phyloP scores from a whole-genome alignment of 2,888 invertebrate genomes.

The Drosophila nr. perissopoda region DNA sequence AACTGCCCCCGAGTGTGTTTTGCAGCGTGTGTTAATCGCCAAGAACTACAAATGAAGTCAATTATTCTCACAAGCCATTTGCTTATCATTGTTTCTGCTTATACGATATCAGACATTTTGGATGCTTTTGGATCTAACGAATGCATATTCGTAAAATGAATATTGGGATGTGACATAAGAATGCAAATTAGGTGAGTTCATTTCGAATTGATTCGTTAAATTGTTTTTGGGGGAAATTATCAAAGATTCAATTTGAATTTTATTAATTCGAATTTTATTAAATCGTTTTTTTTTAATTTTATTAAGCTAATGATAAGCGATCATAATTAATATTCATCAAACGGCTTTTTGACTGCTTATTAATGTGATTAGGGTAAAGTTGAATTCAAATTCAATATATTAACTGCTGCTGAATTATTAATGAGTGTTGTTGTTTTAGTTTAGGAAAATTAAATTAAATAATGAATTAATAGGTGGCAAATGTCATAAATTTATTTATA shows the following conservation, averaged over 20 bases:
- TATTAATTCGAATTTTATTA: too few species aligned
- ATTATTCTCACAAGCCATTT: not conserved
- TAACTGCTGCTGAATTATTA: not conserved
- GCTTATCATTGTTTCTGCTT: not conserved
- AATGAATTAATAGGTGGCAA: not conserved
- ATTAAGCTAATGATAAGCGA: not conserved
- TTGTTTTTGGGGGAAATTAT: not conserved
- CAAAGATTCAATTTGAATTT: not conserved
- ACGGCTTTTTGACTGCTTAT: constrained; percentile 10
- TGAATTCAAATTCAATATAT: not conserved
- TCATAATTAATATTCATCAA: constrained; percentile 21
- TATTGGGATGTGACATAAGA: constrained; percentile 1
- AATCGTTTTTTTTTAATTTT: not conserved
- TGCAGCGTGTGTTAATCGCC: constrained; percentile 4
- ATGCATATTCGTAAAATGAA: constrained; percentile 7
- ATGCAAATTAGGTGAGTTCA: constrained; percentile 33
- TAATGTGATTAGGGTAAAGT: not conserved
- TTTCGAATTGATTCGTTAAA: not conserved
- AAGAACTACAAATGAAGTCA: constrained; percentile 23
- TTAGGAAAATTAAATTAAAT: not conserved
- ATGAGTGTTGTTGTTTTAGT: not conserved
- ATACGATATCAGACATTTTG: not conserved
- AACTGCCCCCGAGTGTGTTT: constrained; percentile 11
- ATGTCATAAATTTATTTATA: not conserved
- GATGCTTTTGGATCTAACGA: not conserved